Evolutionary conservation across 1,140 invertebrate genomes (phyloP).

Genomic region (Arion vulgaris): DNA sequence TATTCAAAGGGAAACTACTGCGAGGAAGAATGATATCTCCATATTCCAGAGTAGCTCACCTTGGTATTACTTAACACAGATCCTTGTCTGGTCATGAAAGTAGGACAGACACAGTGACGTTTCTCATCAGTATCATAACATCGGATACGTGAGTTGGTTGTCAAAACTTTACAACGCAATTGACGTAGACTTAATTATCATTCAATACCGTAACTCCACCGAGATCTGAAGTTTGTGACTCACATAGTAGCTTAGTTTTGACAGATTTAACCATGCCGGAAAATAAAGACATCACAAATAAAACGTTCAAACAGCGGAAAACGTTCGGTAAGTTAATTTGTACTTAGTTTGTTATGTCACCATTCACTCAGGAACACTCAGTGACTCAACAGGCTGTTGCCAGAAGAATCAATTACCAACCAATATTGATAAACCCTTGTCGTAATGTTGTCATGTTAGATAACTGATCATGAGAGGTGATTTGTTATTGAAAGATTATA

Average conservation of each 20-base stretch:
- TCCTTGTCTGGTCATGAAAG: neutral
- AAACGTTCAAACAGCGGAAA: conserved; percentile 25
- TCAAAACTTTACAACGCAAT: neutral
- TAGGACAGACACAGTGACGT: neutral
- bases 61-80: neutral
- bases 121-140: neutral
- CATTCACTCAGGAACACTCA: no score
- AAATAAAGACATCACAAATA: neutral
- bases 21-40: neutral
- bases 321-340: conserved; percentile 13
- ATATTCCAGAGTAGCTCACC: neutral
- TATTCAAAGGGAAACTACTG: neutral
- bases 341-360: no score
- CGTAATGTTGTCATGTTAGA: neutral
- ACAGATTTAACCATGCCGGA: neutral
- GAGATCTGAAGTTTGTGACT: neutral
- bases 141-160: neutral
- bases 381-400: neutral
- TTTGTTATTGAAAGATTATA: no score
- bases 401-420: neutral
- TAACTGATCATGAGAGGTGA: neutral
- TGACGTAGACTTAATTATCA: neutral
- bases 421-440: neutral
- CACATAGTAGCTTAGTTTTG: neutral
- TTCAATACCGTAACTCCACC: no score